phyloP scores from a whole-genome alignment of 2,113 vertebrate species.

The Platycercus adscitus region DNA sequence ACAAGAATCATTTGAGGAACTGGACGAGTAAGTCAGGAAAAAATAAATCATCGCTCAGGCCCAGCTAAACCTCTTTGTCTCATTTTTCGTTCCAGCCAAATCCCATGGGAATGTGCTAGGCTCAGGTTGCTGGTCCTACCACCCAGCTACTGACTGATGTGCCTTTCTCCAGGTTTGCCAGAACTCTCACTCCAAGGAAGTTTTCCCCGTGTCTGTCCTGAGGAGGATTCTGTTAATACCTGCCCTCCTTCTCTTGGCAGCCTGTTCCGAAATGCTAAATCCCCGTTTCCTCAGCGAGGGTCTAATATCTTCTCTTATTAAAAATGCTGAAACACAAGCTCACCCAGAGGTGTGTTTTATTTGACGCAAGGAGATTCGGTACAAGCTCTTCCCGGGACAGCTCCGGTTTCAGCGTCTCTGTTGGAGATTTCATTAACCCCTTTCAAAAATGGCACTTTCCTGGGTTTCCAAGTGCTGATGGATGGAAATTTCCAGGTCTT shows the following conservation, averaged over 20 bases:
- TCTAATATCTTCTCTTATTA: slow-evolving; percentile 46
- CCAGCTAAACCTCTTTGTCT: neutral
- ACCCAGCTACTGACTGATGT: neutral
- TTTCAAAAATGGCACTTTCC: no score
- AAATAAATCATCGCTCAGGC: neutral
- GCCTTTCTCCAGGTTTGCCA: neutral
- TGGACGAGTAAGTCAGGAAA: neutral
- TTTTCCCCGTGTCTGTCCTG: neutral
- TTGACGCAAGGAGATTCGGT: neutral
- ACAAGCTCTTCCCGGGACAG: no score
- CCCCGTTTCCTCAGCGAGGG: slow-evolving; percentile 30
- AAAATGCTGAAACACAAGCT: slow-evolving; percentile 31
- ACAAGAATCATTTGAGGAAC: neutral
- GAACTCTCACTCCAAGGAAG: neutral
- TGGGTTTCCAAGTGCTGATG: no score
- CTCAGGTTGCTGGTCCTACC: neutral
- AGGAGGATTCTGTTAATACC: neutral
- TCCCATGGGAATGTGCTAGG: neutral
- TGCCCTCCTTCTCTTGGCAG: neutral
- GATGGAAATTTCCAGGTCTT: no score
- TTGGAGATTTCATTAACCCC: no score
- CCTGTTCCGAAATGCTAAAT: neutral
- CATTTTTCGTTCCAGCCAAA: neutral
- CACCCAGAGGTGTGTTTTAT: slow-evolving; percentile 46
- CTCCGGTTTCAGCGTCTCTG: no score